Base-by-base conservation (phyloP, 2,888 invertebrate genomes). In the Stenchaetothrips biformis region DNA sequence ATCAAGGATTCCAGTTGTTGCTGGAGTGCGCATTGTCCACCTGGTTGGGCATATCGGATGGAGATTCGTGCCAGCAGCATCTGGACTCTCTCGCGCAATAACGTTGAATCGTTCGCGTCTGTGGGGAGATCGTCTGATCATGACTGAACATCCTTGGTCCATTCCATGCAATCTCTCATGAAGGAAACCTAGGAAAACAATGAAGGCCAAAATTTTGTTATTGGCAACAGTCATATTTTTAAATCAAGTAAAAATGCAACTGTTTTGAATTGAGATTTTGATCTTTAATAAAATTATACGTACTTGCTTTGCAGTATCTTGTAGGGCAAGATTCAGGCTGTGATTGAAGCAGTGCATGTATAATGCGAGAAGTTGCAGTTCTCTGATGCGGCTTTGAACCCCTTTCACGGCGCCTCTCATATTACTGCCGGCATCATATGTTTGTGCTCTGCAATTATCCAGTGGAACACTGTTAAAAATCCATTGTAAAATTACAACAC, bases 11-110 rank as follows among this genome's bases (percentile, higher is more conserved):
- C 79, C 79, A 21, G 21, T 59, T 18, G 67, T 79, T 18, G 79
- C 59, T 27, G 79, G 62, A 59, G 67, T 79, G 25, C 59, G 59
- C 47, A 79, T 67, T 49, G 79, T 62, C 79, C 79, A 79, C 74
- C 80, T 79, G 18, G 80, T 79, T 47, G 80, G 80, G 47, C 80
- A 79, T 47, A 79, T 21, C 25, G 80, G 48, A 16, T 48, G 74
- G n/a, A 77, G 74, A 74, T 79, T 79, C 16, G 48, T 79, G 47
- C 77, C 77, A 37, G 18, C 74, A 79, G n/a, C 74, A n/a, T 77
- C 74, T 49, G 67, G 74, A 48, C 37, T 48, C 11, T 9, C 27
- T 11, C 48, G 9, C 37, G 74, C 37, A 79, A 79, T 79, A 18
- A 48, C 25, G 13, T 18, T 25, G 2, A 79, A 59, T 16, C 48